Base-by-base conservation (phyloP, 2,888 invertebrate species). In the Lithosia quadra region DNA sequence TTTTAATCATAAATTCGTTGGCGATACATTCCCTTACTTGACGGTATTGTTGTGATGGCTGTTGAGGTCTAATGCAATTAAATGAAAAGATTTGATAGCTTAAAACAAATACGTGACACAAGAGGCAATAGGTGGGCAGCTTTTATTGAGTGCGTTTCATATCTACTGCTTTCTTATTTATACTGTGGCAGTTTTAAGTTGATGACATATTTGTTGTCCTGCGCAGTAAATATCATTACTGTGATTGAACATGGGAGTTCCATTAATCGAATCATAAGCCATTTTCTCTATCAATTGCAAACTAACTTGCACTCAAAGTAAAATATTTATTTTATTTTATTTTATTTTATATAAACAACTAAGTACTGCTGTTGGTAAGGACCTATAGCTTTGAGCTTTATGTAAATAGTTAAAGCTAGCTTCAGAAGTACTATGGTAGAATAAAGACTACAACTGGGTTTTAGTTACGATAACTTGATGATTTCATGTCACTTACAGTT, bases 181-280 rank as follows among this genome's bases (percentile, higher is more conserved):
- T 39, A 11, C 15, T 18, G 18, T 18, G 7, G 22, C 39, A 22
- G 28, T 64, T 18, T 28, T 2, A 28, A 24, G 33, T 15, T 56
- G 56, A 56, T 15, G 13, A 36, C 21, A 63, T 43, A 39, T 58
- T 65, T 36, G 28, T 43, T 49, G 28, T 22, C 1, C 24, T 49
- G n/a, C 33, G 49, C 43, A 49, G 28, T 11, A 18, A 62, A 62
- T 33, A 62, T n/a, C n/a, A 28, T 60, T 58, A 58, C 33, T 58
- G 7, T 60, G 36, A 60, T 60, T 60, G 60, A 22, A 58, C 33
- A 28, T 33, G 33, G 57, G 57, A 33, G 57, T 58, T 33, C 18
- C n/a, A 33, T 58, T n/a, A n/a, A 33, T 28, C 28, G 28, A 57
- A 24, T 57, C 28, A 18, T 28, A 58, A 55, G 3, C 43, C 18